Evolutionary conservation across 2,797 vertebrate genomes (phyloP).

Genomic region (Pipistrellus pygmaeus): DNA sequence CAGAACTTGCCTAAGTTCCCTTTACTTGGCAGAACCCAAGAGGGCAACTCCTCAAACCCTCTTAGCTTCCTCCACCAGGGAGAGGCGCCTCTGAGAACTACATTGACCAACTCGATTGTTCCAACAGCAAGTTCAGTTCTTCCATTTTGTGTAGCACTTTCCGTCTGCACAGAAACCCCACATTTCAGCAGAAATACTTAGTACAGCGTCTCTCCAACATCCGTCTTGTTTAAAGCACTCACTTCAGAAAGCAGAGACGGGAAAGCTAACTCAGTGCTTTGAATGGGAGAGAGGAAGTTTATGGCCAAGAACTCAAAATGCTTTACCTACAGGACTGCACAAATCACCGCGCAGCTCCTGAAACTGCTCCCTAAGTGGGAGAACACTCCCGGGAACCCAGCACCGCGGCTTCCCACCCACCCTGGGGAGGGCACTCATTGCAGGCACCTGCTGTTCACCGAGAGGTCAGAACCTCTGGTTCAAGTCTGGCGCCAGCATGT

Average conservation of each 20-base stretch:
- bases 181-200: slow-evolving; percentile 67
- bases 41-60: neutral
- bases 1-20: neutral
- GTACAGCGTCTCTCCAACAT: slow-evolving; percentile 2
- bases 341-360: neutral
- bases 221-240: slow-evolving; percentile 60
- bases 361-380: neutral
- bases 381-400: neutral
- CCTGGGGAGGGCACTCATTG: neutral
- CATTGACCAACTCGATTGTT: neutral
- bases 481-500: neutral
- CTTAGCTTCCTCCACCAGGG: neutral
- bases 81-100: neutral
- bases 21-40: neutral
- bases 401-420: neutral
- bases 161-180: slow-evolving; percentile 45
- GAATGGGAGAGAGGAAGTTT: slow-evolving; percentile 41
- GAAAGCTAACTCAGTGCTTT: slow-evolving; percentile 48
- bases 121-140: slow-evolving; percentile 39
- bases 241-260: neutral
- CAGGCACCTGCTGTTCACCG: neutral
- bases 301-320: slow-evolving; percentile 21
- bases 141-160: slow-evolving; percentile 25
- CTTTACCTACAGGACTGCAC: neutral
- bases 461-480: neutral